Conservation (phyloP, 1,140 invertebrate genomes). For the Drosophila malerkotliana region DNA sequence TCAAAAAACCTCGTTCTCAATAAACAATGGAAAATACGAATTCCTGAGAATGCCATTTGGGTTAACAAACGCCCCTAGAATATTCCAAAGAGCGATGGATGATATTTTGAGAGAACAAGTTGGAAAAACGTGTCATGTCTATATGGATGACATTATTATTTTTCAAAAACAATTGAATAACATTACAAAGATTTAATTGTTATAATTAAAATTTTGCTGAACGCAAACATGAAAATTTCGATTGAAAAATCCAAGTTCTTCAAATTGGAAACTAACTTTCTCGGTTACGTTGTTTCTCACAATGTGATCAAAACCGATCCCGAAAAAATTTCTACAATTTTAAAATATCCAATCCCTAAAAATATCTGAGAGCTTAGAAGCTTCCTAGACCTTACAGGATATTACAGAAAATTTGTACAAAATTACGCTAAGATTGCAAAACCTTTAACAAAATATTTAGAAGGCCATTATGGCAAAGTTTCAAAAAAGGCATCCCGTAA, state of each 20-base stretch:
- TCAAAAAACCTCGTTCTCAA: not conserved
- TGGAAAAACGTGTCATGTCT: not conserved
- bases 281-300: not conserved
- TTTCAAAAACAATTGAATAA: slow-evolving; percentile 1
- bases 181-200: not conserved
- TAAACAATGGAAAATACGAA: slow-evolving; percentile 3
- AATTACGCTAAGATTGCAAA: not conserved
- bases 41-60: not conserved
- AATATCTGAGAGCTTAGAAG: slow-evolving; percentile 2
- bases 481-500: too few species aligned
- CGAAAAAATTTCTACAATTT: not conserved
- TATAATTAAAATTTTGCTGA: slow-evolving; percentile 1
- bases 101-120: not conserved
- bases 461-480: not conserved
- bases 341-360: slow-evolving; percentile 1
- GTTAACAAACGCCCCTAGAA: not conserved
- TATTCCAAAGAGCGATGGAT: not conserved
- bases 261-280: not conserved
- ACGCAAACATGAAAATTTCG: slow-evolving; percentile 7
- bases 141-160: slow-evolving; percentile 5
- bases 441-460: slow-evolving; percentile 3
- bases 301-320: not conserved
- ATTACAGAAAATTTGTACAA: not conserved
- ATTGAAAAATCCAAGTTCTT: slow-evolving; percentile 9
- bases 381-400: not conserved